Percentiles rank a stretch among this genome's conserved stretches.
These are phyloP conservation scores for Apodemus agrarius DNA, from an alignment of 2,797 vertebrate species.

Conservation along the genomic window DNA sequence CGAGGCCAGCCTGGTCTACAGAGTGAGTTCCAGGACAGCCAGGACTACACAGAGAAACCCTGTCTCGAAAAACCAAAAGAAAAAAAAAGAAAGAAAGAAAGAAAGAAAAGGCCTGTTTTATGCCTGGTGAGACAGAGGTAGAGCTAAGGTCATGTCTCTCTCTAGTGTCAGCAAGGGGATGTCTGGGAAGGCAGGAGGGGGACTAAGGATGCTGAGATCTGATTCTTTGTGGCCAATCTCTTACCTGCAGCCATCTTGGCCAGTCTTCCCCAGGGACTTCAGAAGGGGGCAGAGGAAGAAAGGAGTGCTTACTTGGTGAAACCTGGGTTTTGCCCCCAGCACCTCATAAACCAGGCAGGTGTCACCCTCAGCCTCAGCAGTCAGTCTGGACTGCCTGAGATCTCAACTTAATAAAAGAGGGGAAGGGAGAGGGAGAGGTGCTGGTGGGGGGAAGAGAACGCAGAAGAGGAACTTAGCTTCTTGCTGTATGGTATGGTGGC, in stretches of 20 bases:
- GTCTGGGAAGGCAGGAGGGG: neutral
- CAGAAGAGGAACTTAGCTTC: neutral
- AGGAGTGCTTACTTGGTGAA: neutral
- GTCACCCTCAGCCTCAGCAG: neutral
- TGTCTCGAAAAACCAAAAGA: no score
- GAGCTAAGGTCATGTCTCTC: neutral
- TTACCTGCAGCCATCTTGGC: neutral
- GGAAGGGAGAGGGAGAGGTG: rapidly evolving
- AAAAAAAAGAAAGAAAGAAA: no score
- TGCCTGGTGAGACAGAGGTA: neutral
- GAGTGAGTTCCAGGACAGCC: no score
- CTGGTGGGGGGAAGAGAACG: no score
- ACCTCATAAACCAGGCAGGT: no score
- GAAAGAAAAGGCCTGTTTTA: neutral
- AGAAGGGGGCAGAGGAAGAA: neutral
- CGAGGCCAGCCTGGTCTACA: no score
- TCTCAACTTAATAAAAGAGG: neutral
- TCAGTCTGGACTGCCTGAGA: neutral
- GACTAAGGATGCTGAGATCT: neutral
- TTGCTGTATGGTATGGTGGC: neutral
- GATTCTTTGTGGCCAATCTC: neutral
- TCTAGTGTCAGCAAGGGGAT: neutral
- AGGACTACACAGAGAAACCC: no score
- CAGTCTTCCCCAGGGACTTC: neutral
- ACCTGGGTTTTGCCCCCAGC: no score